Evolutionary conservation across 37 sponge, comb jelly and placozoan species (phyloP).

Genomic region (Chondrilla cf. caribensis): DNA sequence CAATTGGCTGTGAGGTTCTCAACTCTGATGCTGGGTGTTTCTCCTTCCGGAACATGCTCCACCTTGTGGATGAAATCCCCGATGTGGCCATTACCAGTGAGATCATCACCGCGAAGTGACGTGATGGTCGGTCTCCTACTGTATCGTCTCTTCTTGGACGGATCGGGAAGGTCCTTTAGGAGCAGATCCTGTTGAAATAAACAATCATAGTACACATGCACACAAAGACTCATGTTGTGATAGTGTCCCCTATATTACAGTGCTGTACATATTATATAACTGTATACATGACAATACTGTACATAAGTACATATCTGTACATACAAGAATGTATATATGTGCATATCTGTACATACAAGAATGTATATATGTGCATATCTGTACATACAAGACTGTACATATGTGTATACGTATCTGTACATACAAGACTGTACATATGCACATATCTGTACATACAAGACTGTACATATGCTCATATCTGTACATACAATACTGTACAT

Average conservation of each 20-base stretch:
- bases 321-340: no score
- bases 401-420: background rate
- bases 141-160: background rate
- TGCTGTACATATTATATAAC: no score
- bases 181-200: background rate
- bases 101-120: background rate
- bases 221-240: no score
- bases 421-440: background rate
- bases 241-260: no score
- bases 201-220: no score
- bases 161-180: conserved; percentile 10
- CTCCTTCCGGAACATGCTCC: background rate
- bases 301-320: no score
- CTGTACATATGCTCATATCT: background rate
- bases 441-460: background rate
- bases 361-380: no score
- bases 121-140: background rate
- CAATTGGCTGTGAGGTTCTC: conserved; percentile 2
- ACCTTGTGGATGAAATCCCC: no score
- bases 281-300: no score
- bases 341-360: no score
- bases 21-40: background rate
- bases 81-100: no score
- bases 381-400: no score
- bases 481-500: background rate